Percentiles rank a stretch among this genome's conserved stretches.
These are phyloP conservation scores for Oligia strigilis DNA, from an alignment of 2,888 invertebrate species.

Conservation along the genomic window DNA sequence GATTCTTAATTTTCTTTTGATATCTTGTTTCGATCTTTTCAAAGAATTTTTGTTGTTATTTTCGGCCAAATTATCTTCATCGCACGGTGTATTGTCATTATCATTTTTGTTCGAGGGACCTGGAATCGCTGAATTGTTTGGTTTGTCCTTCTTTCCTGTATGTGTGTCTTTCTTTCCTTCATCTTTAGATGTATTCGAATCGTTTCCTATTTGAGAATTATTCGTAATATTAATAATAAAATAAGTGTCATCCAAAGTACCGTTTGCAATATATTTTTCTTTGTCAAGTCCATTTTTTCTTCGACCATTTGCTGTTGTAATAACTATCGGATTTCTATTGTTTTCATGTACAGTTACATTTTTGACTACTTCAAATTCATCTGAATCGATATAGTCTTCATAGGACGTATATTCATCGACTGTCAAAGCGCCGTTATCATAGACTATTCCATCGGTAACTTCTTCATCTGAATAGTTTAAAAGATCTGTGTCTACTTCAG, in stretches of 20 bases:
- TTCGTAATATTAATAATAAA: not conserved
- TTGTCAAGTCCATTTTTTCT: not conserved
- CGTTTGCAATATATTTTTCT: not conserved
- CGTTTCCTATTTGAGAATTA: not conserved
- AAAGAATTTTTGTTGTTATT: not conserved
- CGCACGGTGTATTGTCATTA: not conserved
- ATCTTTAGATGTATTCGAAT: not conserved
- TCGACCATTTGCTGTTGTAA: not conserved
- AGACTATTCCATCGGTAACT: not conserved
- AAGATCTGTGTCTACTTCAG: not conserved
- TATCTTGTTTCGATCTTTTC: not conserved
- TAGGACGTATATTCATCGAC: not conserved
- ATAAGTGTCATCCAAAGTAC: not conserved
- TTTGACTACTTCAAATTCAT: constrained; percentile 13
- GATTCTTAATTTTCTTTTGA: not conserved
- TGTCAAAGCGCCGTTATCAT: not conserved
- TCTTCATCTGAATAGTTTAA: not conserved
- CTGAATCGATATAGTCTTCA: constrained; percentile 23
- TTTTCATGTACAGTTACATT: not conserved
- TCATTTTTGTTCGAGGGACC: not conserved
- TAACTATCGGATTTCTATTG: not conserved
- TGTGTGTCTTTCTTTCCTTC: no score
- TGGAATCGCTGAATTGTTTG: not conserved
- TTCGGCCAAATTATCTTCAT: not conserved
- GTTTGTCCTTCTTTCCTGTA: not conserved